phyloP scores from a whole-genome alignment of 2,113 vertebrate species.

The Meleagris gallopavo region DNA sequence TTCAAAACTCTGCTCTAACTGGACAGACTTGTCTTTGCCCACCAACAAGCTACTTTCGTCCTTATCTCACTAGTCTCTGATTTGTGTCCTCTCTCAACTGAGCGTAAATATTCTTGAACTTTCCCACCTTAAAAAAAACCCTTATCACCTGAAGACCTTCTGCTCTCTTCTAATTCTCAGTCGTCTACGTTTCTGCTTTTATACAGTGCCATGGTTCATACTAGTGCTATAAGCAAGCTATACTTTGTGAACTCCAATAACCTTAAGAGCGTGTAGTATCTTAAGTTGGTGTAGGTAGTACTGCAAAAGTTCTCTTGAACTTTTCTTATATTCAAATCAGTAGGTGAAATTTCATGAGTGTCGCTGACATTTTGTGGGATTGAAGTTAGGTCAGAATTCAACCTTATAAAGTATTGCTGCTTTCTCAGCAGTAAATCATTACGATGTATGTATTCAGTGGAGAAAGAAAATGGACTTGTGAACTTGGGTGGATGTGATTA shows the following conservation, averaged over 20 bases:
- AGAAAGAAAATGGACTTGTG: neutral
- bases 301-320: neutral
- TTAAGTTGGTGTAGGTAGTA: neutral
- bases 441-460: neutral
- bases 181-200: neutral
- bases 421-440: neutral
- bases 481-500: rapidly evolving
- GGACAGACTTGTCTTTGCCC: neutral
- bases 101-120: neutral
- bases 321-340: neutral
- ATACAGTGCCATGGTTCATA: neutral
- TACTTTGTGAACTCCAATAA: neutral
- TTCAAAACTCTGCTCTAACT: neutral
- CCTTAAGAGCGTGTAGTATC: neutral
- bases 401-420: neutral
- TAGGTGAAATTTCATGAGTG: neutral
- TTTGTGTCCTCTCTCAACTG: neutral
- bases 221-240: neutral
- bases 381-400: neutral
- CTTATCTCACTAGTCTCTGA: neutral
- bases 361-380: neutral
- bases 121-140: neutral
- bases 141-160: neutral
- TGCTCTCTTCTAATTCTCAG: neutral
- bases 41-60: neutral